Percentiles rank a stretch among this genome's conserved stretches.
Evolutionary conservation across 1,140 invertebrate species (phyloP).

Genomic region (Ridgeia piscesae): DNA sequence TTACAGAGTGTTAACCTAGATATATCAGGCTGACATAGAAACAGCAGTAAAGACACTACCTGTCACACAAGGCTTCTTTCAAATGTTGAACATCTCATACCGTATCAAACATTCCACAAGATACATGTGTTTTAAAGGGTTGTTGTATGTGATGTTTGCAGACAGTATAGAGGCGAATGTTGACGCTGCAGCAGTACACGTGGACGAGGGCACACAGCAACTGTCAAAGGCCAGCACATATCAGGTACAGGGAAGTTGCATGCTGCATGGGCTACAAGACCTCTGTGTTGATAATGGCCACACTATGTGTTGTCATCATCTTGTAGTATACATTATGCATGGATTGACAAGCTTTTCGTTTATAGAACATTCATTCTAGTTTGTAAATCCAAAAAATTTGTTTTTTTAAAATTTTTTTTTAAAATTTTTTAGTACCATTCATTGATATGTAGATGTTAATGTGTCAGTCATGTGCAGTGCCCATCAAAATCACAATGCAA

Average conservation of each 20-base stretch:
- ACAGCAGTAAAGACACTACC: too few relatives aligned
- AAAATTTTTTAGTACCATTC: neutral
- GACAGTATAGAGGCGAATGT: constrained; percentile 97
- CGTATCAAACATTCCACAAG: too few relatives aligned
- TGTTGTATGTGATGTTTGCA: neutral
- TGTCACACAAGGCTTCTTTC: too few relatives aligned
- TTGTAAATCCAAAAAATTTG: neutral
- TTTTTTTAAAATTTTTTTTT: neutral
- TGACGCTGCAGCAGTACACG: constrained; percentile 83
- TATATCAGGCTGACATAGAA: too few relatives aligned
- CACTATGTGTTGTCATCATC: neutral
- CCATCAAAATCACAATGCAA: too few relatives aligned
- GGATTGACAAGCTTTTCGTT: too few relatives aligned
- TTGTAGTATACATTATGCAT: neutral
- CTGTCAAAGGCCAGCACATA: constrained; percentile 79
- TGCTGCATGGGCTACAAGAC: neutral
- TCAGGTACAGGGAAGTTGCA: constrained; percentile 61
- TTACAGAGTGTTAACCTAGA: too few relatives aligned
- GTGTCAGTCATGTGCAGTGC: neutral
- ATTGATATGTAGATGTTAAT: neutral
- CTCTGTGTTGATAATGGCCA: too few relatives aligned
- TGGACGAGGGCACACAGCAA: constrained; percentile 78
- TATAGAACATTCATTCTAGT: neutral
- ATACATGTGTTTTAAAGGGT: too few relatives aligned
- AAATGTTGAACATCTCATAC: too few relatives aligned